phyloP scores from a whole-genome alignment of 2,888 invertebrate genomes.

The Conistra vaccinii region DNA sequence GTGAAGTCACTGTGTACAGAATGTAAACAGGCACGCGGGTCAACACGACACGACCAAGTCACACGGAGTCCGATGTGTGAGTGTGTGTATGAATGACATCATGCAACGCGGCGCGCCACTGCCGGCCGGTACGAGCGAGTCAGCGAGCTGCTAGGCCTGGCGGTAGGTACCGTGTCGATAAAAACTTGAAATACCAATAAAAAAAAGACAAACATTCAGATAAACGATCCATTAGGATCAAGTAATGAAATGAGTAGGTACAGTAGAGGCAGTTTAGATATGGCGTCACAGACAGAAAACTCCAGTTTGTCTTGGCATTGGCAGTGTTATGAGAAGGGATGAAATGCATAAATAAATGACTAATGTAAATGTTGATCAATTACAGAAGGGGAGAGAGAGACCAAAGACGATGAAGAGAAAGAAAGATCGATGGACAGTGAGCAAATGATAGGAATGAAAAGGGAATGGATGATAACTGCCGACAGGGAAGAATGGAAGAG shows the following conservation, averaged over 20 bases:
- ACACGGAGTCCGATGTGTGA: constrained; percentile 84
- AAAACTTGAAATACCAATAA: constrained; percentile 29
- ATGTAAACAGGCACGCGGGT: constrained; percentile 86
- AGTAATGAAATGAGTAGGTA: neutral
- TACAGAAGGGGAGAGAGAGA: too few relatives aligned
- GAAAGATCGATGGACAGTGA: neutral
- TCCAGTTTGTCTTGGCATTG: neutral
- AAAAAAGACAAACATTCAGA: neutral
- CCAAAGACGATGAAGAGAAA: neutral
- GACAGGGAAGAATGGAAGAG: neutral
- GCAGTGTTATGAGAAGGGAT: neutral
- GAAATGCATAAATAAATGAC: neutral
- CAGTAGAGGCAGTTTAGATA: neutral
- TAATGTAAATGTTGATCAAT: neutral
- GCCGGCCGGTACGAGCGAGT: constrained; percentile 69
- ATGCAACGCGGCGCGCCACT: constrained; percentile 75
- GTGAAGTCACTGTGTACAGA: constrained; percentile 86
- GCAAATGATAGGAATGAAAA: neutral
- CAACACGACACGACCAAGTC: constrained; percentile 75
- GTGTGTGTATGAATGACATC: constrained; percentile 90
- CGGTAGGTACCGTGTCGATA: constrained; percentile 64
- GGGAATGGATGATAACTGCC: neutral
- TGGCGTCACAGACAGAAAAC: neutral
- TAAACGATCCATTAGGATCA: neutral
- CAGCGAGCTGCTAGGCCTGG: constrained; percentile 52